Percentiles rank a stretch among this genome's conserved stretches.
Evolutionary conservation across 2,888 invertebrate genomes (phyloP).

Genomic region (Selenia dentaria): DNA sequence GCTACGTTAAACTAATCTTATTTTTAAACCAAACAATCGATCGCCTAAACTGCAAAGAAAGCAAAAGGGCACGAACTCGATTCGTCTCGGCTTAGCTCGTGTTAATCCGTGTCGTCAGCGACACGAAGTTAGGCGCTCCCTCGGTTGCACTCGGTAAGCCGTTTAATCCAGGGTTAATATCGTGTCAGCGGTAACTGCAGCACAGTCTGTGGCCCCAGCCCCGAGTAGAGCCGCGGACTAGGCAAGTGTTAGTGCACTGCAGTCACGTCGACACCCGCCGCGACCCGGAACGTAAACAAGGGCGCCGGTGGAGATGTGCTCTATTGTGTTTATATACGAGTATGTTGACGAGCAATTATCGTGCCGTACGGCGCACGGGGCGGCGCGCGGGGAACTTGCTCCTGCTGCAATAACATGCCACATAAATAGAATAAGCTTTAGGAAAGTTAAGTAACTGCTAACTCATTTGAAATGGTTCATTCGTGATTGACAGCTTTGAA

Average conservation of each 20-base stretch:
- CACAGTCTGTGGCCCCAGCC: not conserved
- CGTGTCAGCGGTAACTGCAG: slow-evolving; percentile 1
- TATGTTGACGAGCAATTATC: no score
- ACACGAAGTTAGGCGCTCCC: slow-evolving; percentile 3
- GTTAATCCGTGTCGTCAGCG: slow-evolving; percentile 25
- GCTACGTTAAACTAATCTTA: not conserved
- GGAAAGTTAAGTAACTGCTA: no score
- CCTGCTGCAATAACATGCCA: no score
- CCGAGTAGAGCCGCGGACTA: slow-evolving; percentile 9
- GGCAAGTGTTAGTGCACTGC: slow-evolving; percentile 10
- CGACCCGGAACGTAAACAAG: slow-evolving; percentile 30
- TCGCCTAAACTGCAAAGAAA: slow-evolving; percentile 12
- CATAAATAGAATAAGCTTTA: no score
- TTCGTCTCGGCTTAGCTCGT: slow-evolving; percentile 20
- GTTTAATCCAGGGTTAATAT: slow-evolving; percentile 25
- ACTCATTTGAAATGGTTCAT: no score
- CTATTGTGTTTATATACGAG: no score
- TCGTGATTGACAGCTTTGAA: no score
- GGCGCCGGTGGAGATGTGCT: slow-evolving; percentile 12
- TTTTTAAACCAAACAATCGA: slow-evolving; percentile 10
- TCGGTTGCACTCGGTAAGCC: slow-evolving; percentile 1
- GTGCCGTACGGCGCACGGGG: no score
- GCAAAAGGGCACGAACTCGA: slow-evolving; percentile 26
- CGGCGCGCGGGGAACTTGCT: no score
- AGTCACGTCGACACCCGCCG: slow-evolving; percentile 4